Percentiles rank a stretch among this genome's conserved stretches.
These are phyloP conservation scores for Apogon talboti DNA, from an alignment of 2,797 vertebrate species.

Conservation along the genomic window DNA sequence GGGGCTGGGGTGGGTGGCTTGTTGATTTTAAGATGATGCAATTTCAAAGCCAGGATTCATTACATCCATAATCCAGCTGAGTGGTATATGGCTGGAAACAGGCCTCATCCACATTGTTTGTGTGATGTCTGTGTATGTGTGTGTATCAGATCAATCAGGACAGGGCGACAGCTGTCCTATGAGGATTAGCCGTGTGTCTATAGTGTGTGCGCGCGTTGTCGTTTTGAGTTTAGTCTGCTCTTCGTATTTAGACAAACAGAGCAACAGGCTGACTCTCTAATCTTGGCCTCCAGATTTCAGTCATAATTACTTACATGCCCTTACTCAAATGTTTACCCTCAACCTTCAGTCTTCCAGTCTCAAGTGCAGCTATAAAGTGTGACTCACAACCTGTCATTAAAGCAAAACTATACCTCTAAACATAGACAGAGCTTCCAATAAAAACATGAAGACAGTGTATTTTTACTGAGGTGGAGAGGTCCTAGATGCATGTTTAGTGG, in stretches of 20 bases:
- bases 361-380: slow-evolving; percentile 16
- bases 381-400: slow-evolving; percentile 27
- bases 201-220: slow-evolving; percentile 2
- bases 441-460: not conserved
- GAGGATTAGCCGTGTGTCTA: slow-evolving; percentile 50
- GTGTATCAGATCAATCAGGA: slow-evolving; percentile 42
- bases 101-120: slow-evolving; percentile 17
- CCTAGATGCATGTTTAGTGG: slow-evolving; percentile 8
- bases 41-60: slow-evolving; percentile 41
- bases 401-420: slow-evolving; percentile 20
- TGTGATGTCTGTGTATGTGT: slow-evolving; percentile 7
- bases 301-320: slow-evolving; percentile 27
- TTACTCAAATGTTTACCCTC: slow-evolving; percentile 17
- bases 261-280: slow-evolving; percentile 35
- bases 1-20: not conserved
- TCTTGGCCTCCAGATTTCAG: slow-evolving; percentile 41
- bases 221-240: slow-evolving; percentile 14
- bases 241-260: slow-evolving; percentile 22
- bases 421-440: slow-evolving; percentile 1
- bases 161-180: slow-evolving; percentile 50
- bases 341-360: slow-evolving; percentile 15
- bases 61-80: slow-evolving; percentile 39
- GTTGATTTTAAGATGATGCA: slow-evolving; percentile 50
- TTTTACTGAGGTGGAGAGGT: not conserved
- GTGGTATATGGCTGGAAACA: slow-evolving; percentile 25